These are phyloP conservation scores for Taphrorychus bicolor DNA, from an alignment of 2,888 invertebrate genomes.

Conservation along the genomic window DNA sequence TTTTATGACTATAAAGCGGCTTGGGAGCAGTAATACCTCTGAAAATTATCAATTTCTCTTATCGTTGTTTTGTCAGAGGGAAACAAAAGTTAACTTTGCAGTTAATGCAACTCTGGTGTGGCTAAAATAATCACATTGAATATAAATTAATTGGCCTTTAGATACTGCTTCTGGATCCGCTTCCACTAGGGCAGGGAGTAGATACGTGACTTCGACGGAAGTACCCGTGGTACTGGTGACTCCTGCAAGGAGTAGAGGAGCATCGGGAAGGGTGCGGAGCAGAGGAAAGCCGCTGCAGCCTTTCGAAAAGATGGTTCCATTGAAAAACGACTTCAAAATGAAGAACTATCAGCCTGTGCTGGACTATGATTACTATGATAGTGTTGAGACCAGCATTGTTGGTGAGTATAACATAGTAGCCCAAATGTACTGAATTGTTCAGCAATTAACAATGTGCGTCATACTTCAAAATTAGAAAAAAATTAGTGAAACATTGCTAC, in stretches of 20 bases:
- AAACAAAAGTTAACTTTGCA: too few relatives aligned
- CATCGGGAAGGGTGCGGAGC: conserved; percentile 17
- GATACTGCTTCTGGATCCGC: conserved; percentile 7
- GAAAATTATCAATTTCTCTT: too few relatives aligned
- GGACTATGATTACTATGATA: conserved; percentile 74
- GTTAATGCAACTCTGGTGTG: background rate
- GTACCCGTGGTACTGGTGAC: conserved; percentile 35
- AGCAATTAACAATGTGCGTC: too few relatives aligned
- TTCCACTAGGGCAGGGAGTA: conserved; percentile 4
- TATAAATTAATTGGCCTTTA: background rate
- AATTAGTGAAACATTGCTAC: too few relatives aligned
- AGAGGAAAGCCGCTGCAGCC: conserved; percentile 43
- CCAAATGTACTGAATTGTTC: too few relatives aligned
- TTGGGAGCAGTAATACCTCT: too few relatives aligned
- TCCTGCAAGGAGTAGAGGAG: too few relatives aligned
- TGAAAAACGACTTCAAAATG: conserved; percentile 42
- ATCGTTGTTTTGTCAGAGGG: too few relatives aligned
- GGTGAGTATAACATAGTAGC: conserved; percentile 47
- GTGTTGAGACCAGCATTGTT: conserved; percentile 65
- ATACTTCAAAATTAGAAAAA: too few relatives aligned
- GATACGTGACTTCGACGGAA: conserved; percentile 40
- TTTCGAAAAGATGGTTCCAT: conserved; percentile 53
- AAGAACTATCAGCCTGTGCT: conserved; percentile 38
- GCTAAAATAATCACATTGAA: background rate
- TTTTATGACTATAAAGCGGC: too few relatives aligned